These are phyloP conservation scores for Conchocele bisecta DNA, from an alignment of 2,888 invertebrate genomes.

Conservation along the genomic window DNA sequence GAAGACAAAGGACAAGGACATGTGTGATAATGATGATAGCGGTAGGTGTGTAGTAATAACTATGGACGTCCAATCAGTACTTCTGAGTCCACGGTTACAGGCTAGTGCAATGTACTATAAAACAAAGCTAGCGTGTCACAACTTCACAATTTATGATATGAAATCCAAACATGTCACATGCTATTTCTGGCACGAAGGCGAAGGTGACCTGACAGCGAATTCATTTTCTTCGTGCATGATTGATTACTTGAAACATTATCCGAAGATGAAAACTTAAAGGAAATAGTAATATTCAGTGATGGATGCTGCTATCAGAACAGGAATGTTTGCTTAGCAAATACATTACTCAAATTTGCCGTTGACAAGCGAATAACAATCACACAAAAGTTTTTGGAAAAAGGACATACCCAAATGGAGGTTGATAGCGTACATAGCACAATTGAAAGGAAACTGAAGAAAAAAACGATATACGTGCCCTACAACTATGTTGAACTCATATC, in stretches of 20 bases:
- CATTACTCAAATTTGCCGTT: constrained; percentile 23
- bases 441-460: constrained; percentile 34
- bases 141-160: constrained; percentile 48
- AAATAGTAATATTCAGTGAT: constrained; percentile 52
- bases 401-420: constrained; percentile 58
- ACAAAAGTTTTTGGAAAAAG: constrained; percentile 49
- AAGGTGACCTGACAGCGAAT: constrained; percentile 43
- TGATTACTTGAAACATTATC: constrained; percentile 23
- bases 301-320: constrained; percentile 58
- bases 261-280: not conserved
- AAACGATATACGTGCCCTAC: constrained; percentile 28
- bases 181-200: constrained; percentile 58
- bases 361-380: constrained; percentile 29
- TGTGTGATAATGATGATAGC: not conserved
- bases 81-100: constrained; percentile 44
- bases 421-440: constrained; percentile 54
- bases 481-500: constrained; percentile 38
- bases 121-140: constrained; percentile 49
- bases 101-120: constrained; percentile 58
- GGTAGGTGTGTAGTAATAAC: constrained; percentile 38
- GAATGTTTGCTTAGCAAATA: constrained; percentile 43
- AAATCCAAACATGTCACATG: constrained; percentile 21
- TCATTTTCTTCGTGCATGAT: constrained; percentile 33
- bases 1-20: constrained; percentile 48
- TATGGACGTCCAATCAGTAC: constrained; percentile 53